Evolutionary conservation across 2,113 vertebrate species (phyloP).

Genomic region (Otis tarda): DNA sequence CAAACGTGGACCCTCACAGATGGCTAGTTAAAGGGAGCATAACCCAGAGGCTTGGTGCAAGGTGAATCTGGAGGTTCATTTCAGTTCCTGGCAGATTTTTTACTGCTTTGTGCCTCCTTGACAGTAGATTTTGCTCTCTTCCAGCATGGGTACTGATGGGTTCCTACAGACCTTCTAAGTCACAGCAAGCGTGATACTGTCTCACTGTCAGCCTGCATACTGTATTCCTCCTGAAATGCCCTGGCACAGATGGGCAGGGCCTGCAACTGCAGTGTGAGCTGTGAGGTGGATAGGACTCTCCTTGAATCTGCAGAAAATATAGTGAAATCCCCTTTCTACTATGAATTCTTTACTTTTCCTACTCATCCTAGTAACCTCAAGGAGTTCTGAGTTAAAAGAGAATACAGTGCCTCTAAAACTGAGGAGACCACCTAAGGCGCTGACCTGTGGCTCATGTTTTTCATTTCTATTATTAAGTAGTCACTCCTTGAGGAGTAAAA

Average conservation of each 20-base stretch:
- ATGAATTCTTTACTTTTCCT: neutral
- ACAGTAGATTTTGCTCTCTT: neutral
- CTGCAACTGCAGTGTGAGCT: neutral
- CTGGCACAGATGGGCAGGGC: neutral
- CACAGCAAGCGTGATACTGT: neutral
- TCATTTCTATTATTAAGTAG: neutral
- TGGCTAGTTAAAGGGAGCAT: neutral
- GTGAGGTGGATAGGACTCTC: neutral
- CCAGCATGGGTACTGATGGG: neutral
- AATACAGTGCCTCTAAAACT: neutral
- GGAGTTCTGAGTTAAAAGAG: neutral
- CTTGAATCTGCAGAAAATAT: neutral
- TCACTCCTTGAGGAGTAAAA: neutral
- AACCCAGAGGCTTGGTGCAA: neutral
- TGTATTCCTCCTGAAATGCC: slow-evolving; percentile 8
- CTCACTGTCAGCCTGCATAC: slow-evolving; percentile 12
- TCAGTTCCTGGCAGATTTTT: slow-evolving; percentile 3
- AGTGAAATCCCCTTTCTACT: neutral
- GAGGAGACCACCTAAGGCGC: neutral
- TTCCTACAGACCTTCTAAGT: neutral
- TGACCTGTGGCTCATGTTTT: neutral
- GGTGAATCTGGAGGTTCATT: neutral
- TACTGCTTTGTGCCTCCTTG: neutral
- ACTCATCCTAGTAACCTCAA: neutral
- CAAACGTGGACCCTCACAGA: accelerated